Conservation (phyloP, 2,888 invertebrate genomes). For the Tachina lurida region DNA sequence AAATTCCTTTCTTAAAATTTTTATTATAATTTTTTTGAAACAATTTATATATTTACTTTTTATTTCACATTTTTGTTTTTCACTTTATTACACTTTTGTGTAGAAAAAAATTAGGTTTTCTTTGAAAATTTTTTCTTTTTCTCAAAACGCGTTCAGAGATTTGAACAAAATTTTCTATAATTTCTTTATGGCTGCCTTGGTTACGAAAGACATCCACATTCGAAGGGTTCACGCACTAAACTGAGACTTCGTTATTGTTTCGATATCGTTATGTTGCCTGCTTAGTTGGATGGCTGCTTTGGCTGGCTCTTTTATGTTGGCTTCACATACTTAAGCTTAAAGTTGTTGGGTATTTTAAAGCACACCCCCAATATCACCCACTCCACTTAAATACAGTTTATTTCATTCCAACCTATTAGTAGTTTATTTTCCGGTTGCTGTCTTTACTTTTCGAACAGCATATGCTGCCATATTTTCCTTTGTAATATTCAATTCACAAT, state of each 20-base stretch:
- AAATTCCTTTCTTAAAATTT: slow-evolving; percentile 8
- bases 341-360: slow-evolving; percentile 38
- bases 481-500: neutral
- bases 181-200: slow-evolving; percentile 57
- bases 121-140: slow-evolving; percentile 14
- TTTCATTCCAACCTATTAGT: neutral
- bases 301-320: slow-evolving; percentile 46
- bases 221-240: slow-evolving; percentile 81
- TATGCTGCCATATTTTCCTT: slow-evolving; percentile 2
- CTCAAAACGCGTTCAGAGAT: slow-evolving; percentile 62
- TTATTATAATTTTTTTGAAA: slow-evolving; percentile 16
- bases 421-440: slow-evolving; percentile 56
- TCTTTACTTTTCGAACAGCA: slow-evolving; percentile 48
- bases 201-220: slow-evolving; percentile 79
- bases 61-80: slow-evolving; percentile 29
- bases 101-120: slow-evolving; percentile 25
- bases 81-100: slow-evolving; percentile 34
- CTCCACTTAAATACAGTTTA: neutral
- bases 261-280: slow-evolving; percentile 67
- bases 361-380: slow-evolving; percentile 14
- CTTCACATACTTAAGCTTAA: slow-evolving; percentile 39
- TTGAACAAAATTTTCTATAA: slow-evolving; percentile 67
- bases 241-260: slow-evolving; percentile 75
- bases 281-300: slow-evolving; percentile 23
- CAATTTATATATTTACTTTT: slow-evolving; percentile 43